These are phyloP conservation scores for Xenentodon cancila DNA, from an alignment of 2,797 vertebrate species.

Conservation along the genomic window DNA sequence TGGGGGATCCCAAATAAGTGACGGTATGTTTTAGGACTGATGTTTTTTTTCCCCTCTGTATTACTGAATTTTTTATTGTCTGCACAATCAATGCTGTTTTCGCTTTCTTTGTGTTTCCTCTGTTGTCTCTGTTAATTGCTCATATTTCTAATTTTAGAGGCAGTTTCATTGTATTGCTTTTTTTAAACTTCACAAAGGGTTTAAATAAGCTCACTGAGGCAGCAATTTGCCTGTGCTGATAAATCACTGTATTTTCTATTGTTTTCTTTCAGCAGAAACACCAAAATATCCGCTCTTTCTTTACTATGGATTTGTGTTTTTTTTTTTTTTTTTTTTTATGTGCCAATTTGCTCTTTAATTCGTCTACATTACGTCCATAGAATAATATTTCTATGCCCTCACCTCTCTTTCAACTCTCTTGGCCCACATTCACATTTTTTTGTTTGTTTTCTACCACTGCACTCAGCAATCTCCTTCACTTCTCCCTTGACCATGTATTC, in stretches of 20 bases:
- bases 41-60: too few species aligned
- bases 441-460: constrained; percentile 51
- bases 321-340: constrained; percentile 15
- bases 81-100: constrained; percentile 14
- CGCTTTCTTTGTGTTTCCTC: constrained; percentile 22
- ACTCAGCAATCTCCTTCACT: constrained; percentile 38
- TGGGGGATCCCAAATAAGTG: too few species aligned
- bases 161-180: constrained; percentile 56
- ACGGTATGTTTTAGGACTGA: too few species aligned
- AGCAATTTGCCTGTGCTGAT: constrained; percentile 56
- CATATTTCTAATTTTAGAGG: constrained; percentile 57
- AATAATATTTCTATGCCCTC: constrained; percentile 27
- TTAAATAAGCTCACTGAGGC: constrained; percentile 56
- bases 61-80: too few species aligned
- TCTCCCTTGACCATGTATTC: constrained; percentile 70
- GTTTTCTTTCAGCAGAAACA: constrained; percentile 14
- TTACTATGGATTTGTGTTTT: constrained; percentile 24
- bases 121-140: constrained; percentile 43
- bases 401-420: constrained; percentile 25
- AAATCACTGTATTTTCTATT: constrained; percentile 44
- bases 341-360: constrained; percentile 25
- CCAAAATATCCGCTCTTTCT: constrained; percentile 37
- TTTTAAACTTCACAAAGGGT: constrained; percentile 58
- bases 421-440: constrained; percentile 52
- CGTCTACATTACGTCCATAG: constrained; percentile 32